Percentiles rank a stretch among this genome's conserved stretches.
Conservation (phyloP, 2,113 vertebrate species). For the Boulengeromyrus knoepffleri region DNA sequence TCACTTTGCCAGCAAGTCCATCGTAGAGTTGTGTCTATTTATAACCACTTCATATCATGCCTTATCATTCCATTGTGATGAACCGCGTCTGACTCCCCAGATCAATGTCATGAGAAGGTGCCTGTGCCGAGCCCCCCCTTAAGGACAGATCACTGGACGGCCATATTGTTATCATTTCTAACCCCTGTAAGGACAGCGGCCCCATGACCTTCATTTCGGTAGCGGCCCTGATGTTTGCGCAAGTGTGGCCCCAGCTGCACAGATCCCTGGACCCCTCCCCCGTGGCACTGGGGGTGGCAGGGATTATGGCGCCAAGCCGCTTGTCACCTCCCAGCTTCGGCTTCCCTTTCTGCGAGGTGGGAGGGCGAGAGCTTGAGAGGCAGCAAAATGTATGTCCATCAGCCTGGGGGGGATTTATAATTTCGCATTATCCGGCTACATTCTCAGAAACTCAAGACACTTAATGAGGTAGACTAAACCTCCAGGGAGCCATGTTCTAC, state of each 20-base stretch:
- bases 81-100: background rate
- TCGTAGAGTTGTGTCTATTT: background rate
- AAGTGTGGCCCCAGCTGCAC: background rate
- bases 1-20: background rate
- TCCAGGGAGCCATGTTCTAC: background rate
- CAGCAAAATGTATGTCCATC: background rate
- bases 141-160: background rate
- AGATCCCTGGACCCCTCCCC: background rate
- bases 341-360: background rate
- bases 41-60: background rate
- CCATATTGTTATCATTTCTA: background rate
- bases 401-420: background rate
- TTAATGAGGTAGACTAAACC: background rate
- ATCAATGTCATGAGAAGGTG: background rate
- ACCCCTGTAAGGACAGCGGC: background rate
- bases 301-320: background rate
- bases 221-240: background rate
- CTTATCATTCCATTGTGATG: background rate
- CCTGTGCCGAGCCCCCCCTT: background rate
- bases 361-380: background rate
- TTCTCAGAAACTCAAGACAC: background rate
- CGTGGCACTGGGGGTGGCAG: background rate
- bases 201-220: background rate
- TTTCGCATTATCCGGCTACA: background rate
- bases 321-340: background rate